Conservation (phyloP, 1,140 invertebrate species). For the Metopolophium dirhodum region DNA sequence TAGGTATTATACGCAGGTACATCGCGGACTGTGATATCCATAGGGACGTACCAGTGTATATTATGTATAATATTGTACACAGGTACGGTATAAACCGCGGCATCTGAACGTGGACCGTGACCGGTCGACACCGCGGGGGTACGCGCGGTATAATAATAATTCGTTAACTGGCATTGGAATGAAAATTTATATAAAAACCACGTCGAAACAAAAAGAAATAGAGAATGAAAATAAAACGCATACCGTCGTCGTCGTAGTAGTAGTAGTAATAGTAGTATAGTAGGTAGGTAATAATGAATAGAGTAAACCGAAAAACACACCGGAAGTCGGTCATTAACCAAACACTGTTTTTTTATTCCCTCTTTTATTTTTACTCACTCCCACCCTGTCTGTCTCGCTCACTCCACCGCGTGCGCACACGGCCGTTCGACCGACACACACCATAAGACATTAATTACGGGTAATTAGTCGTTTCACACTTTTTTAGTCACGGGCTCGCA, state of each 20-base stretch:
- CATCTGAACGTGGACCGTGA: not conserved
- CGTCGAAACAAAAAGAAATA: slow-evolving; percentile 40
- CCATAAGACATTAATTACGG: slow-evolving; percentile 49
- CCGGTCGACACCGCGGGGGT: slow-evolving; percentile 25
- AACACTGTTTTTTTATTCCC: slow-evolving; percentile 22
- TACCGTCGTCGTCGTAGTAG: not conserved
- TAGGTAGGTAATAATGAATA: slow-evolving; percentile 27
- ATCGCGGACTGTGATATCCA: too few species aligned
- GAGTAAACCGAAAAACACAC: slow-evolving; percentile 35
- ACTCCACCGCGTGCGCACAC: not conserved
- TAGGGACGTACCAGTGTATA: not conserved
- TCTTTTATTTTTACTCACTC: not conserved
- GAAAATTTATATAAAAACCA: slow-evolving; percentile 24
- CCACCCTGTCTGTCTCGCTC: not conserved
- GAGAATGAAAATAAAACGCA: slow-evolving; percentile 3
- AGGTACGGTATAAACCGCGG: not conserved
- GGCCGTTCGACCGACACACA: not conserved
- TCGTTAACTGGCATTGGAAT: slow-evolving; percentile 25
- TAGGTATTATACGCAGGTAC: too few species aligned
- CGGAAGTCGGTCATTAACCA: slow-evolving; percentile 55
- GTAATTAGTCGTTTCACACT: slow-evolving; percentile 57
- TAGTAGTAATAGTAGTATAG: not conserved
- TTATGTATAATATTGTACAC: not conserved
- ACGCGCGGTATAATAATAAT: slow-evolving; percentile 26
- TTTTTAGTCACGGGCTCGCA: slow-evolving; percentile 55